Evolutionary conservation across 2,113 vertebrate genomes (phyloP), one percentile per base, ranked within the genome.

Genomic region (Gallinago paraguaiae): DNA sequence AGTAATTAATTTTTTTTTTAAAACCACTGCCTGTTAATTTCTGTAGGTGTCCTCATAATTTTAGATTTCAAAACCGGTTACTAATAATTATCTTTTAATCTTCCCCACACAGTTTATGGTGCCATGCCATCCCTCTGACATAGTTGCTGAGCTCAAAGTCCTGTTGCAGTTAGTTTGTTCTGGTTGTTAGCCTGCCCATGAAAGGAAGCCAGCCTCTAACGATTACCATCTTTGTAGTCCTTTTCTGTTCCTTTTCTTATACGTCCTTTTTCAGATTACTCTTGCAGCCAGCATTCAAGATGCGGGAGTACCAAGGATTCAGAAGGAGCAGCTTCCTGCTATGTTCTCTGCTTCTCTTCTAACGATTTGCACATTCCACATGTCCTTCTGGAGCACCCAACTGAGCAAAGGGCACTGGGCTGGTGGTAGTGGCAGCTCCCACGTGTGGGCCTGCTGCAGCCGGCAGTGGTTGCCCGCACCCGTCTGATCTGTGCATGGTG

Each of bases 401-500:
- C 17, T 17, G 43, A 70, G 33, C 30, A 51, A 53, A 71, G 56
- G 33, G 31, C 50, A 19, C 1, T 41, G 51, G 56, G 16, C 22
- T 70, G 53, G 14, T n/a, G 65, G 31, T 23, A 19, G 13, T 1
- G 10, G 23, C 48, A 69, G 39, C 67, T 82, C 27, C 19, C 43
- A 27, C 0, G 0, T 20, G 18, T 20, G 27, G 9, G 13, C n/a
- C 37, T 72, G 57, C 51, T 82, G 53, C 51, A 60, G 77, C 0
- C 0, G 63, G n/a, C 11, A 41, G 2, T 0, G 3, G 37, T 51
- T 72, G 25, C 35, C 24, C 0, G 1, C 13, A 41, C 10, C 6
- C 17, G 3, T 7, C 43, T 46, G 48, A 25, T 64, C 23, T 81
- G 25, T 25, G 37, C 46, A 27, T 3, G 8, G 30, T 46, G 53